Percentiles rank a stretch among this genome's conserved stretches.
Evolutionary conservation across 2,797 vertebrate genomes (phyloP).

Genomic region (Notolepis coatsorum): DNA sequence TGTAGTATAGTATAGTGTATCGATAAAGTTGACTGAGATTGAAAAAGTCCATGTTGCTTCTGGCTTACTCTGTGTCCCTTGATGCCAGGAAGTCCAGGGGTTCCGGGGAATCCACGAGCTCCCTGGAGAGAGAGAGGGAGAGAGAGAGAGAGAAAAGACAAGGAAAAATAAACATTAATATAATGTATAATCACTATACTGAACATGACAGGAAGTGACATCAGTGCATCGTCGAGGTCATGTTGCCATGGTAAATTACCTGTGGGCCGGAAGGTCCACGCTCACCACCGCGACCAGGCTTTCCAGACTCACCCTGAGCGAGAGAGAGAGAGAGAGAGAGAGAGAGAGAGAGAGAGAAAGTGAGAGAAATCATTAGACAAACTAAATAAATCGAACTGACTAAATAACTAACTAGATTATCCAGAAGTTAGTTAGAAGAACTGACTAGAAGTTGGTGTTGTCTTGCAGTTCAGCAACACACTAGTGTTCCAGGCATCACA

Average conservation of each 20-base stretch:
- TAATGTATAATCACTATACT: not conserved
- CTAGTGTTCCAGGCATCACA: too few species aligned
- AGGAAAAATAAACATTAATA: not conserved
- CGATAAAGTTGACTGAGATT: not conserved
- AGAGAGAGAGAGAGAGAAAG: constrained; percentile 1
- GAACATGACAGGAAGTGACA: not conserved
- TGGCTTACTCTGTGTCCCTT: constrained; percentile 98
- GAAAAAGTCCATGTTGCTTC: too few species aligned
- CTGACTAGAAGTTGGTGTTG: too few species aligned
- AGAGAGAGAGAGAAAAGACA: not conserved
- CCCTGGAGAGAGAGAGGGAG: constrained; percentile 78
- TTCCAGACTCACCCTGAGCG: constrained; percentile 95
- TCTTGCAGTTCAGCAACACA: too few species aligned
- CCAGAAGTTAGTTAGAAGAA: too few species aligned
- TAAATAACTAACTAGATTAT: too few species aligned
- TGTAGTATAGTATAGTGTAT: not conserved
- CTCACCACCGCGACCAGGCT: constrained; percentile 92
- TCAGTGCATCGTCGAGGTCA: not conserved
- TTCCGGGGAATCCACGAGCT: constrained; percentile 97
- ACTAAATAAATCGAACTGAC: too few species aligned
- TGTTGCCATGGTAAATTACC: constrained; percentile 78
- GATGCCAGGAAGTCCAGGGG: constrained; percentile 96
- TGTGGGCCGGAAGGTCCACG: constrained; percentile 93
- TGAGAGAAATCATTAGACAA: not conserved
- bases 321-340: constrained; percentile 26